A percentile compares a stretch with the other conserved stretches of the same genome.
Conservation (phyloP, 1,140 invertebrate genomes). For the Drosophila bocqueti region DNA sequence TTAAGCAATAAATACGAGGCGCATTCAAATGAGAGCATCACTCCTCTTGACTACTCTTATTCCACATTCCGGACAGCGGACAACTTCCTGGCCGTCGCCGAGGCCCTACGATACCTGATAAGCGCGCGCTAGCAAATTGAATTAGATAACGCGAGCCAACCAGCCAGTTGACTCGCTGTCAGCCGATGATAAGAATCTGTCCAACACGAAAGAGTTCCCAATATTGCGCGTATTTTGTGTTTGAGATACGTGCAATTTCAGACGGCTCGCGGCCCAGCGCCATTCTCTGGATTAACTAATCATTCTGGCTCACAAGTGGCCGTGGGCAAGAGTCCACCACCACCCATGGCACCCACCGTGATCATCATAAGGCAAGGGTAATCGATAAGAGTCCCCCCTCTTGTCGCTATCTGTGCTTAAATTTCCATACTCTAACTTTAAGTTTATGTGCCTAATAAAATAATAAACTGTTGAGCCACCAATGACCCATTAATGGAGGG, state of each 20-base stretch:
- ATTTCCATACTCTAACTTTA: constrained; percentile 37
- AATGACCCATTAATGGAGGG: constrained; percentile 35
- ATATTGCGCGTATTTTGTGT: constrained; percentile 41
- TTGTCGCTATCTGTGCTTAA: constrained; percentile 27
- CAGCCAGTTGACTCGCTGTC: constrained; percentile 57
- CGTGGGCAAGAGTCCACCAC: constrained; percentile 26
- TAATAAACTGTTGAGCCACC: constrained; percentile 18
- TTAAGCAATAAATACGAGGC: constrained; percentile 71
- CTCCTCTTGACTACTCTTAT: neutral
- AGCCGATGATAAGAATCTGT: constrained; percentile 67
- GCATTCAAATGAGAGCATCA: constrained; percentile 48
- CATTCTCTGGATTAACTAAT: constrained; percentile 45
- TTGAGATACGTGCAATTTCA: constrained; percentile 72
- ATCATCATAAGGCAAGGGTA: constrained; percentile 24
- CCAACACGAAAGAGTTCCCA: constrained; percentile 45
- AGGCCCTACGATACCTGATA: constrained; percentile 45
- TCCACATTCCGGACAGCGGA: constrained; percentile 3
- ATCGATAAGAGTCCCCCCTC: constrained; percentile 21
- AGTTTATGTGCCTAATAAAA: constrained; percentile 44
- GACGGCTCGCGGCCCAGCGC: constrained; percentile 52
- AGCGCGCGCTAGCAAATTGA: constrained; percentile 62
- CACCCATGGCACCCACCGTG: constrained; percentile 1
- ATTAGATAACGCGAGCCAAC: constrained; percentile 65
- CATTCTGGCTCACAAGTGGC: constrained; percentile 26
- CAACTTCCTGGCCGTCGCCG: constrained; percentile 36